Conservation (phyloP, 2,113 vertebrate species). For the Podilymbus podiceps region DNA sequence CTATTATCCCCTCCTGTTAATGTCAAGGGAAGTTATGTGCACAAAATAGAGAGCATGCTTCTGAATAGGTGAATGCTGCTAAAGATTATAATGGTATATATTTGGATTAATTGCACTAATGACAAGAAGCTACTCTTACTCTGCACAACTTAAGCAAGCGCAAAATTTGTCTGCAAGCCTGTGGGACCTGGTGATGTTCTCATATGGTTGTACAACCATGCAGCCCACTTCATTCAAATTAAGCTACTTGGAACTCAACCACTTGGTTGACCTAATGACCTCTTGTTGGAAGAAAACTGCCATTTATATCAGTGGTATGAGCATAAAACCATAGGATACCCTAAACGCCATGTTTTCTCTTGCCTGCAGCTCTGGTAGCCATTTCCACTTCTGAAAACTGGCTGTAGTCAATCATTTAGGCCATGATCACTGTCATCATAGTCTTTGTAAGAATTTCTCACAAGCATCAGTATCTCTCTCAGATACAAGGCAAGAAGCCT, state of each 20-base stretch:
- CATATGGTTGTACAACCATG: not conserved
- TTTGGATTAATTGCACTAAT: constrained; percentile 36
- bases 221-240: not conserved
- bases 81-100: not conserved
- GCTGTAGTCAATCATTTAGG: not conserved
- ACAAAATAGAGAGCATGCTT: constrained; percentile 24
- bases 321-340: not conserved
- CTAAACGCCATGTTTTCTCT: not conserved
- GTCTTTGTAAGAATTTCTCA: not conserved
- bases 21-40: constrained; percentile 56
- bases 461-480: not conserved
- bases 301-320: not conserved
- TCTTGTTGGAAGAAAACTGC: not conserved
- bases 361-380: not conserved
- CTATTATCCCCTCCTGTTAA: constrained; percentile 54
- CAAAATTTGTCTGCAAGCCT: not conserved
- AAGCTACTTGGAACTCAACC: not conserved
- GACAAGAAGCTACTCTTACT: not conserved
- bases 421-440: not conserved
- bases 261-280: not conserved
- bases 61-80: constrained; percentile 34
- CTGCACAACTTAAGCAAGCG: not conserved
- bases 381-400: not conserved
- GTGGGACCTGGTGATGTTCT: not conserved
- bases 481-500: not conserved